Base-by-base conservation (phyloP, 2,797 vertebrate genomes). In the Mycteria americana region DNA sequence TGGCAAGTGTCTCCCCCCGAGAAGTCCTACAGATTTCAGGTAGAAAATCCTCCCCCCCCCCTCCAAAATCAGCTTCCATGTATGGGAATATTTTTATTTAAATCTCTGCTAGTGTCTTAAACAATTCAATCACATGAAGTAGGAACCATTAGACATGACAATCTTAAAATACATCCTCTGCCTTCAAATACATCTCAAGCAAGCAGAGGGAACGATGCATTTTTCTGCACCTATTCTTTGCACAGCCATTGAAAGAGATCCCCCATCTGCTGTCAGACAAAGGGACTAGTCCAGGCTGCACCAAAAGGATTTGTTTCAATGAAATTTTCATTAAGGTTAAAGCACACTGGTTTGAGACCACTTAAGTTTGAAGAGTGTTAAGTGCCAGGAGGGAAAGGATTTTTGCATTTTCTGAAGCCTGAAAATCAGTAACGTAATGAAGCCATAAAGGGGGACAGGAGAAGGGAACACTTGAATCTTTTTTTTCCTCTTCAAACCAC, bases 191-290 rank as follows among this genome's bases (percentile, higher is more conserved):
- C 2, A 2, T 72, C 78, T n/a, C 91, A 81, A 82, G 77, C 80
- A 85, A 89, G 81, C 57, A 94, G 48, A 56, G 51, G 59, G 46
- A 83, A 86, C 2, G 0, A 28, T 46, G 28, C 87, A 39, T 75
- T 94, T 94, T 96, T 89, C 93, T 88, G 86, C 50, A 84, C 77
- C 90, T 95, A 67, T 90, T 74, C 84, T 88, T 77, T 39, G 35
- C 37, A 54, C 43, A 81, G 63, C 73, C 80, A 37, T 68, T 84
- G 92, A 89, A 64, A 92, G 85, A 93, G 92, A 89, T 31, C 84
- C 67, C 84, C 69, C 95, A 63, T 41, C 64, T 85, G 60, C 79
- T 67, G 57, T 12, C 65, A 76, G 87, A 93, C 87, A 95, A 94
- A 91, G 92, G 65, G 69, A 35, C 35, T 24, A 21, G 7, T 12